Evolutionary conservation across 2,888 invertebrate species (phyloP).

Genomic region (Erynnis tages): DNA sequence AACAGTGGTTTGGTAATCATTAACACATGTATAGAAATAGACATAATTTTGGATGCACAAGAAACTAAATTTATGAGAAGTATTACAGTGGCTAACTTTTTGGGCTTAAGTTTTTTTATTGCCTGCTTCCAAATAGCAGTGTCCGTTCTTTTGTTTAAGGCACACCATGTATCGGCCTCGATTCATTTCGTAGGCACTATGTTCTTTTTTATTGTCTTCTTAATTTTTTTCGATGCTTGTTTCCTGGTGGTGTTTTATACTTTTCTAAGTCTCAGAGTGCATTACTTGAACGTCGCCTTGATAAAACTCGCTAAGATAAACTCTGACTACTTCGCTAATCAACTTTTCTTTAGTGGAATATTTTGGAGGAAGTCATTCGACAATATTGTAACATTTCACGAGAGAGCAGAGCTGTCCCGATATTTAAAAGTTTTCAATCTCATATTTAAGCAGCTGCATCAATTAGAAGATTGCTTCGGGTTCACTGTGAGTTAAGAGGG

Average conservation of each 20-base stretch:
- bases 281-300: constrained; percentile 57
- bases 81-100: constrained; percentile 36
- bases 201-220: constrained; percentile 46
- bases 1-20: constrained; percentile 43
- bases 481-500: constrained; percentile 53
- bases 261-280: constrained; percentile 46
- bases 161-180: constrained; percentile 24
- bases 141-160: constrained; percentile 20
- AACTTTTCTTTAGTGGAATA: constrained; percentile 45
- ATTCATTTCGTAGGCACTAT: constrained; percentile 40
- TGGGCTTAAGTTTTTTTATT: constrained; percentile 31
- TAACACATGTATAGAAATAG: constrained; percentile 48
- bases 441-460: constrained; percentile 44
- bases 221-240: constrained; percentile 46
- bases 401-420: constrained; percentile 38
- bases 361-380: constrained; percentile 53
- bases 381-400: constrained; percentile 46
- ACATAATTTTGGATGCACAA: constrained; percentile 49
- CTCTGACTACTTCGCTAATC: constrained; percentile 48
- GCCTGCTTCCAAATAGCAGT: constrained; percentile 38
- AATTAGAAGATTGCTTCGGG: constrained; percentile 41
- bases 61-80: constrained; percentile 59
- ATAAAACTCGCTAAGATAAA: constrained; percentile 51
- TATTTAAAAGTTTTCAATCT: constrained; percentile 44
- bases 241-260: constrained; percentile 41